Conservation (phyloP, 2,888 invertebrate genomes). For the Marronus borbonicus region DNA sequence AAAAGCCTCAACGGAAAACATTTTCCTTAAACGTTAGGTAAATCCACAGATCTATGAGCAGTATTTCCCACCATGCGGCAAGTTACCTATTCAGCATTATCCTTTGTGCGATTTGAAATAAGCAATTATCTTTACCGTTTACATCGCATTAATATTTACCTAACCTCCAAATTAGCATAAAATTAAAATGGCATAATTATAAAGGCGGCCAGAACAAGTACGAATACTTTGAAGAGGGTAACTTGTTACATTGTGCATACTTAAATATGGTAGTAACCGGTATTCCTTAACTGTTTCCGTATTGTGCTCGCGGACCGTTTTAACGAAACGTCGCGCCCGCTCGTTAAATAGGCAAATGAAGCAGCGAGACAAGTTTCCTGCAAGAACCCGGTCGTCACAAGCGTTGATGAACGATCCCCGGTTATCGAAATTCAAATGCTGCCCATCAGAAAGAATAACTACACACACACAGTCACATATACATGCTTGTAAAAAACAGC, state of each 20-base stretch:
- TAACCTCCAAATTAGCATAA: conserved; percentile 20
- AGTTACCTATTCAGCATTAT: neutral
- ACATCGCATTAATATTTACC: neutral
- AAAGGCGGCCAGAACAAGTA: conserved; percentile 35
- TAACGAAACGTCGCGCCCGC: conserved; percentile 65
- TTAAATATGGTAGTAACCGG: conserved; percentile 35
- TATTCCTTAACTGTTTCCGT: conserved; percentile 53
- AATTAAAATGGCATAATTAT: conserved; percentile 41
- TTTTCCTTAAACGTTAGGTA: too few relatives aligned
- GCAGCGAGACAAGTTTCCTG: conserved; percentile 61
- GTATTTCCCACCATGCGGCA: too few relatives aligned
- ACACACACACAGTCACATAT: neutral
- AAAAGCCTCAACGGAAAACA: too few relatives aligned
- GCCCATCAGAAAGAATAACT: conserved; percentile 38
- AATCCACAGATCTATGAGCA: too few relatives aligned
- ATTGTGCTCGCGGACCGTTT: conserved; percentile 55
- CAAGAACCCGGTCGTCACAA: conserved; percentile 58
- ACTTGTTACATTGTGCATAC: conserved; percentile 20
- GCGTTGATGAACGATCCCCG: conserved; percentile 62
- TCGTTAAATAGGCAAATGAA: conserved; percentile 66
- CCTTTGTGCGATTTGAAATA: neutral
- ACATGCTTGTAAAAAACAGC: conserved; percentile 16
- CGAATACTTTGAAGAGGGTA: conserved; percentile 23
- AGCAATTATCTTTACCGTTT: neutral
- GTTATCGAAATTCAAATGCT: conserved; percentile 56